These are phyloP conservation scores for Argya squamiceps DNA, from an alignment of 2,797 vertebrate species.

Conservation along the genomic window DNA sequence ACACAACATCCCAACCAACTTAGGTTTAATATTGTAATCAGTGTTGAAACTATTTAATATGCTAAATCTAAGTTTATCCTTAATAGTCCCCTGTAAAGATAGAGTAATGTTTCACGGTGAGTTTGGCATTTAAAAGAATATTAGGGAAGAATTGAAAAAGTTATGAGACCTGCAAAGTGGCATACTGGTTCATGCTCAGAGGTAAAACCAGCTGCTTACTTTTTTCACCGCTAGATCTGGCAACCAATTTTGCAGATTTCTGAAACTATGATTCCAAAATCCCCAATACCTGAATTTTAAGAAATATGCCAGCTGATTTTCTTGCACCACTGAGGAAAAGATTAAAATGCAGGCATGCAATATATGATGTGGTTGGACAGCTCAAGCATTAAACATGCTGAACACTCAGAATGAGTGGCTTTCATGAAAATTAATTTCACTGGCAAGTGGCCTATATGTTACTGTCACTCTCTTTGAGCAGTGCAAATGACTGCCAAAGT, in stretches of 20 bases:
- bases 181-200: neutral
- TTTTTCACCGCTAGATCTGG: neutral
- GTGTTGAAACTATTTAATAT: neutral
- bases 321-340: neutral
- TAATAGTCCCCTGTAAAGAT: neutral
- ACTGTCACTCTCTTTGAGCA: slow-evolving; percentile 11
- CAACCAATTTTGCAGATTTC: neutral
- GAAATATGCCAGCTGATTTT: neutral
- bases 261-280: neutral
- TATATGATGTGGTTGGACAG: neutral
- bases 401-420: neutral
- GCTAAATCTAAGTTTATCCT: neutral
- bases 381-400: neutral
- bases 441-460: neutral
- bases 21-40: neutral
- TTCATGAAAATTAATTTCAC: neutral
- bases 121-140: neutral
- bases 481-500: neutral
- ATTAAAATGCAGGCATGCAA: neutral
- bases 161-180: neutral
- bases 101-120: neutral
- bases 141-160: neutral
- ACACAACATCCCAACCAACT: neutral
- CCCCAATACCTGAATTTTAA: neutral
- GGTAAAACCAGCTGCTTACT: neutral